Evolutionary conservation across 2,113 vertebrate genomes (phyloP).

Genomic region (Melanerpes aurifrons): DNA sequence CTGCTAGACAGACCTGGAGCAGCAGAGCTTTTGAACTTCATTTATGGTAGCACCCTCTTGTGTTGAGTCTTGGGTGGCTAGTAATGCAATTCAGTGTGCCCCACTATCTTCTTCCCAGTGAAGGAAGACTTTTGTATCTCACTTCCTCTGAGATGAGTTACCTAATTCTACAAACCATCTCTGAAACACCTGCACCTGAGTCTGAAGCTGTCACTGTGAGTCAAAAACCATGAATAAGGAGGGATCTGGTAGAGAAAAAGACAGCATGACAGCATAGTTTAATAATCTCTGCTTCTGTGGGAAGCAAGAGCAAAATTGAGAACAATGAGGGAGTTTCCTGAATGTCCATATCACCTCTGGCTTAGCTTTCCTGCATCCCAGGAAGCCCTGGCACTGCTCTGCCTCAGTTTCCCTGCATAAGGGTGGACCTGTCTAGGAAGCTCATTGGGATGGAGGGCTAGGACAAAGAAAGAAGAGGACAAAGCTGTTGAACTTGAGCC

Average conservation of each 20-base stretch:
- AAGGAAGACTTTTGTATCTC: background rate
- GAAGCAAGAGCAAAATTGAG: background rate
- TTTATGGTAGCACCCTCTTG: background rate
- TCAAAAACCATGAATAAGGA: background rate
- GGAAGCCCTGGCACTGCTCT: background rate
- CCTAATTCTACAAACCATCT: background rate
- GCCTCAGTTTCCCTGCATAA: background rate
- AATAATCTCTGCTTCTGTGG: background rate
- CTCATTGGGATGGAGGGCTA: background rate
- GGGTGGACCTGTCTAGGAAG: background rate
- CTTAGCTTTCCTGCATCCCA: background rate
- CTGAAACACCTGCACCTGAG: background rate
- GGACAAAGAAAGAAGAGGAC: background rate
- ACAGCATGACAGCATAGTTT: background rate
- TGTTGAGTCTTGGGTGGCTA: background rate
- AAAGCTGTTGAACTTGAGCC: background rate
- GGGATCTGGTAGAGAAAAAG: background rate
- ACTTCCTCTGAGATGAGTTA: background rate
- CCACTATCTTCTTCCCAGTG: background rate
- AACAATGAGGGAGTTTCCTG: background rate
- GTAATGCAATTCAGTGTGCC: fast-evolving
- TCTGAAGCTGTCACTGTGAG: background rate
- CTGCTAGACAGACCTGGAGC: background rate
- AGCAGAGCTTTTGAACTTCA: background rate
- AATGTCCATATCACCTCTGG: background rate